Evolutionary conservation across 2,797 vertebrate genomes (phyloP).

Genomic region (Acanthurus leucopareius): DNA sequence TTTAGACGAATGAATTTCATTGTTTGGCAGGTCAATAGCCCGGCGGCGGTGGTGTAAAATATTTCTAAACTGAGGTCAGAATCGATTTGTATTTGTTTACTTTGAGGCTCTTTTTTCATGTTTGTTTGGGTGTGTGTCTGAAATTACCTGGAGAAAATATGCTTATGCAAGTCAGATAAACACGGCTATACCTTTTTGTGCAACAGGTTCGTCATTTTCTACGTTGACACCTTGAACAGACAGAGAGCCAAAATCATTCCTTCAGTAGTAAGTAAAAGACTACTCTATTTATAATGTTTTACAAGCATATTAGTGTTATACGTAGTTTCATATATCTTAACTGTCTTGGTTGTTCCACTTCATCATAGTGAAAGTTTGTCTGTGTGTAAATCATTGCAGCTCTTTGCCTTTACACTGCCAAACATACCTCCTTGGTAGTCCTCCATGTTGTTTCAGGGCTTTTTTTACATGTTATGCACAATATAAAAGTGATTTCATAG

Average conservation of each 20-base stretch:
- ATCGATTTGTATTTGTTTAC: background rate
- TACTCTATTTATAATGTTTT: background rate
- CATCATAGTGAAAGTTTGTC: background rate
- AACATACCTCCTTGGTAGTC: background rate
- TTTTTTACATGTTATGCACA: background rate
- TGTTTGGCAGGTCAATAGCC: no score
- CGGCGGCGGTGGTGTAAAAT: background rate
- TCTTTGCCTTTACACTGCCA: background rate
- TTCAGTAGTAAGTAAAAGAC: conserved; percentile 69
- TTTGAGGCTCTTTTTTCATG: background rate
- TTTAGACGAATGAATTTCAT: background rate
- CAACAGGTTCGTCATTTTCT: conserved; percentile 22
- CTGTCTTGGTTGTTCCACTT: background rate
- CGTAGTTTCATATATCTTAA: background rate
- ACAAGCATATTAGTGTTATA: background rate
- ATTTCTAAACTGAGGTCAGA: background rate
- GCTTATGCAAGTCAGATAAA: background rate
- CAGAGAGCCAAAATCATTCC: background rate
- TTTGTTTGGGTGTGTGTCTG: background rate
- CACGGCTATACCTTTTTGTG: background rate
- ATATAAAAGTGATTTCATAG: background rate
- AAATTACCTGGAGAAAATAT: background rate
- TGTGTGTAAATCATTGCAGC: background rate
- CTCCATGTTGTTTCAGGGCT: background rate
- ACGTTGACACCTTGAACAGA: background rate